Conservation (phyloP, 2,888 invertebrate genomes). For the Eupithecia subumbrata region DNA sequence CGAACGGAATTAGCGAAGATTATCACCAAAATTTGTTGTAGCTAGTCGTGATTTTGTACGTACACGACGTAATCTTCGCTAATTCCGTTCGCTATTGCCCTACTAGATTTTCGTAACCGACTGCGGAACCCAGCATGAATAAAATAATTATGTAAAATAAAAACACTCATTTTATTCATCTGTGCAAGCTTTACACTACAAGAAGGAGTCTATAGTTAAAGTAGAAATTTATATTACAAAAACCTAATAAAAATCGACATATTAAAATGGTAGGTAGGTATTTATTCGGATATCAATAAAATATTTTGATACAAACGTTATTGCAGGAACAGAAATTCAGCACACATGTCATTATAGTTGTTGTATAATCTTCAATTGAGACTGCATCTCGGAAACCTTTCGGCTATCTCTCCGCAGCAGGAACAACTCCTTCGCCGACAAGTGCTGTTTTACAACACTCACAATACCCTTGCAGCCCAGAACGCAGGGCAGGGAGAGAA, state of each 20-base stretch:
- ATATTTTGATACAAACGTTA: background rate
- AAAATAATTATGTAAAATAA: too few species aligned
- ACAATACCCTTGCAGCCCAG: background rate
- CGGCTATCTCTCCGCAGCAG: slow-evolving; percentile 2
- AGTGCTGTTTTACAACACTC: slow-evolving; percentile 1
- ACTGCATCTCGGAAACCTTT: background rate
- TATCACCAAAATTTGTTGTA: too few species aligned
- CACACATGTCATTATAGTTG: background rate
- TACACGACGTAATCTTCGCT: too few species aligned
- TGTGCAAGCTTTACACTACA: too few species aligned
- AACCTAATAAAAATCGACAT: background rate
- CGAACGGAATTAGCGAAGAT: too few species aligned
- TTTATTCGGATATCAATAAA: background rate
- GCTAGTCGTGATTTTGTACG: too few species aligned
- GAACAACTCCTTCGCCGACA: background rate
- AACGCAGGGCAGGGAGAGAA: slow-evolving; percentile 7
- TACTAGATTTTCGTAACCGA: too few species aligned
- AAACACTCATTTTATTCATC: too few species aligned
- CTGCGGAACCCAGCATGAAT: too few species aligned
- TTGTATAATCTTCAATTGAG: background rate
- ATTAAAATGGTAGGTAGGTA: slow-evolving; percentile 1
- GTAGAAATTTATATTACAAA: background rate
- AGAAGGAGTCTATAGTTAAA: background rate
- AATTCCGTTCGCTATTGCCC: too few species aligned
- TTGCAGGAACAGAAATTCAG: background rate